Conservation (phyloP, 2,888 invertebrate genomes). For the Cyaniris semiargus region DNA sequence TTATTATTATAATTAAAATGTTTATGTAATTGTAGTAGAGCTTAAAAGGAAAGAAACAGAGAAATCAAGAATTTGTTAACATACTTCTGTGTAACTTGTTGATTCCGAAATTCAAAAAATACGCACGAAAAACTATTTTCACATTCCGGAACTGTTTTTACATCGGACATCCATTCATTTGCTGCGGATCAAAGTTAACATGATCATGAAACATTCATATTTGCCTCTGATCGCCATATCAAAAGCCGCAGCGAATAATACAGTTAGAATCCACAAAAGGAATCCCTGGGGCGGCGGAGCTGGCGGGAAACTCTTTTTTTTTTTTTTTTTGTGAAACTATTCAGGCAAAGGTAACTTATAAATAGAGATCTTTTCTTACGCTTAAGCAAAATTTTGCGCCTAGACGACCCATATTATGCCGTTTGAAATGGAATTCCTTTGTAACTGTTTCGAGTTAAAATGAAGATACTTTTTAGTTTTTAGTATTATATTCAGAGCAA, state of each 20-base stretch:
- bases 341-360: constrained; percentile 22
- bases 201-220: constrained; percentile 16
- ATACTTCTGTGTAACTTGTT: neutral
- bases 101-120: neutral
- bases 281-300: neutral
- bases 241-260: neutral
- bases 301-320: constrained; percentile 5
- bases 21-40: neutral
- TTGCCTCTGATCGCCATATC: constrained; percentile 7
- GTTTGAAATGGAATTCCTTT: constrained; percentile 7
- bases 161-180: neutral
- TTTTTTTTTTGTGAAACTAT: constrained; percentile 11
- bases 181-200: neutral
- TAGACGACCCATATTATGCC: constrained; percentile 21
- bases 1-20: too few species aligned
- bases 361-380: constrained; percentile 17
- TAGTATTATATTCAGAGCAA: neutral
- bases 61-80: too few species aligned
- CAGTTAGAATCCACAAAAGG: constrained; percentile 22
- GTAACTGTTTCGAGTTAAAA: neutral
- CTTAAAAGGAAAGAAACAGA: neutral
- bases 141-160: neutral
- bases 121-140: neutral
- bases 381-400: constrained; percentile 19
- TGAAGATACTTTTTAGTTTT: neutral